These are phyloP conservation scores for Acleris sparsana DNA, from an alignment of 2,888 invertebrate genomes.

Conservation along the genomic window DNA sequence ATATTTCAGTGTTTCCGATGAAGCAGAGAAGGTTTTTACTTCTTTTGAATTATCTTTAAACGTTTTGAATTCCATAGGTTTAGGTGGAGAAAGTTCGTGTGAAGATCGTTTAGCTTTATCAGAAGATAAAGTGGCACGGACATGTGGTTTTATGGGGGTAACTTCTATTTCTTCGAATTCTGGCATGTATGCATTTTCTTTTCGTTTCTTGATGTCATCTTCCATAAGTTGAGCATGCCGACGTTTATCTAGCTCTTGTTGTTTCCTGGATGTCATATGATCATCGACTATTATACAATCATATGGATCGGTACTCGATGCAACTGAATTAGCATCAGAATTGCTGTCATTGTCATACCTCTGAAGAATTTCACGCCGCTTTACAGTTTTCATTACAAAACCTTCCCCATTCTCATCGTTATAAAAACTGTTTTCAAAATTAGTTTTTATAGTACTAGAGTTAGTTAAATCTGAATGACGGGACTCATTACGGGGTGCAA, in stretches of 20 bases:
- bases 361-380: constrained; percentile 88
- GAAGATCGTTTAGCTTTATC: constrained; percentile 72
- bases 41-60: constrained; percentile 80
- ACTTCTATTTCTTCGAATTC: constrained; percentile 81
- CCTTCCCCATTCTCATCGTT: constrained; percentile 87
- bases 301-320: constrained; percentile 89
- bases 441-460: constrained; percentile 79
- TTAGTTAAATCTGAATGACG: constrained; percentile 78
- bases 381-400: constrained; percentile 88
- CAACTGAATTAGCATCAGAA: constrained; percentile 85
- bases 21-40: constrained; percentile 78
- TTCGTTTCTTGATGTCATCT: constrained; percentile 69
- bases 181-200: constrained; percentile 76
- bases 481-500: constrained; percentile 71
- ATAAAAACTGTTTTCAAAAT: constrained; percentile 86
- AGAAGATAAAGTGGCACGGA: constrained; percentile 70
- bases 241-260: constrained; percentile 76
- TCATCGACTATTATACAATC: constrained; percentile 94
- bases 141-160: constrained; percentile 76
- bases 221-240: constrained; percentile 69
- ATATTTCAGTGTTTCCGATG: constrained; percentile 78
- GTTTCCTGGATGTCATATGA: constrained; percentile 84
- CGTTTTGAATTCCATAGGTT: constrained; percentile 79
- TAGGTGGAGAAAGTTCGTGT: constrained; percentile 71
- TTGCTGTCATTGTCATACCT: constrained; percentile 87